phyloP scores from a whole-genome alignment of 2,113 vertebrate species.

The Cebus imitator region DNA sequence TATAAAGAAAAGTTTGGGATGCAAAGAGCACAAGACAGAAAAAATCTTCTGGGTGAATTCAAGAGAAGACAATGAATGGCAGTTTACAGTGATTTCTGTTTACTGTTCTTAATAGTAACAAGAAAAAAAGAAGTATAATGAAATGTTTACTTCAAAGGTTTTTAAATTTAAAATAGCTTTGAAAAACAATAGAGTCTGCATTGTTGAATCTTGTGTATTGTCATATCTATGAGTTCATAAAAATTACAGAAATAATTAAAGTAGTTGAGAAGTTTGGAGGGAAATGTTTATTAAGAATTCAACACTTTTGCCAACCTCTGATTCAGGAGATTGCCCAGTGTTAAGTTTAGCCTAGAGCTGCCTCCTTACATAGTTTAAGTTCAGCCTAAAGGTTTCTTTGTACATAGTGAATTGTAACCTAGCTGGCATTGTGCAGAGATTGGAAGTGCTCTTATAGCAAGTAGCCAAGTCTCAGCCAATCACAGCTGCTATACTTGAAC shows the following conservation, averaged over 20 bases:
- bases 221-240: not conserved
- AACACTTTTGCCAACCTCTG: not conserved
- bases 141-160: not conserved
- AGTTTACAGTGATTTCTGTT: not conserved
- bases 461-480: not conserved
- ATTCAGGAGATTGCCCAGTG: not conserved
- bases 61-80: not conserved
- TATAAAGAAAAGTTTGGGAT: not conserved
- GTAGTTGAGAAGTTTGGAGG: not conserved
- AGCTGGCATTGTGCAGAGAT: not conserved
- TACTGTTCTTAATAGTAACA: not conserved
- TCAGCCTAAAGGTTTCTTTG: not conserved
- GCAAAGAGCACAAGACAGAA: not conserved
- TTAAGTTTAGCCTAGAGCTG: not conserved
- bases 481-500: not conserved
- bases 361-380: not conserved
- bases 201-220: not conserved
- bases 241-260: not conserved
- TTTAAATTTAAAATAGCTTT: not conserved
- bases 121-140: not conserved
- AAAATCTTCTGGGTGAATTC: not conserved
- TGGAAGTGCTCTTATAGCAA: not conserved
- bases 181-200: not conserved
- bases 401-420: not conserved
- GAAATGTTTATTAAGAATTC: constrained; percentile 31